Conservation (phyloP, 2,888 invertebrate species). For the Callyntrura sp. region DNA sequence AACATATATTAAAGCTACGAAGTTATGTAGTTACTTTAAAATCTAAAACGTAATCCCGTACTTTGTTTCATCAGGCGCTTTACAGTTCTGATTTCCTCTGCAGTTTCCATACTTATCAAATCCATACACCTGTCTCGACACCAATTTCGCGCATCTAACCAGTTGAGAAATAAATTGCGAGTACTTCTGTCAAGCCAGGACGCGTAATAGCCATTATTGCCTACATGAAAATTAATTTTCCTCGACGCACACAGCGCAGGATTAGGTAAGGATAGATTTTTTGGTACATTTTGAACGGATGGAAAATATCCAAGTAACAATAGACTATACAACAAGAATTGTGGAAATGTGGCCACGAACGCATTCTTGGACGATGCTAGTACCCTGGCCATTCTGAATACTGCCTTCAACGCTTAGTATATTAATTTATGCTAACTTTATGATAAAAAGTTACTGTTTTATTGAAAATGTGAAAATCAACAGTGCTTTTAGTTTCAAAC, state of each 20-base stretch:
- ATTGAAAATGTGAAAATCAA: background rate
- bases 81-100: slow-evolving; percentile 95
- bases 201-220: slow-evolving; percentile 75
- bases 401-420: background rate
- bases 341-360: background rate
- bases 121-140: slow-evolving; percentile 98
- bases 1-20: background rate
- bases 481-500: background rate
- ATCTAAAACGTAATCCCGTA: slow-evolving; percentile 85
- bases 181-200: slow-evolving; percentile 79
- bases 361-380: slow-evolving; percentile 27
- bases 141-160: slow-evolving; percentile 95
- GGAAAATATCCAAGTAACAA: slow-evolving; percentile 59
- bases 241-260: slow-evolving; percentile 78
- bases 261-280: slow-evolving; percentile 74
- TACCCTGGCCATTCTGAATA: slow-evolving; percentile 57
- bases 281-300: slow-evolving; percentile 65
- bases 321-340: slow-evolving; percentile 3
- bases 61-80: slow-evolving; percentile 94
- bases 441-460: background rate
- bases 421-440: background rate
- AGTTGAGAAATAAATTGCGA: slow-evolving; percentile 87
- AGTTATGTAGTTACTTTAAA: background rate
- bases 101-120: slow-evolving; percentile 94
- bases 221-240: slow-evolving; percentile 74